Conservation (phyloP, 1,140 invertebrate species). For the Lasaia peninsularis region DNA sequence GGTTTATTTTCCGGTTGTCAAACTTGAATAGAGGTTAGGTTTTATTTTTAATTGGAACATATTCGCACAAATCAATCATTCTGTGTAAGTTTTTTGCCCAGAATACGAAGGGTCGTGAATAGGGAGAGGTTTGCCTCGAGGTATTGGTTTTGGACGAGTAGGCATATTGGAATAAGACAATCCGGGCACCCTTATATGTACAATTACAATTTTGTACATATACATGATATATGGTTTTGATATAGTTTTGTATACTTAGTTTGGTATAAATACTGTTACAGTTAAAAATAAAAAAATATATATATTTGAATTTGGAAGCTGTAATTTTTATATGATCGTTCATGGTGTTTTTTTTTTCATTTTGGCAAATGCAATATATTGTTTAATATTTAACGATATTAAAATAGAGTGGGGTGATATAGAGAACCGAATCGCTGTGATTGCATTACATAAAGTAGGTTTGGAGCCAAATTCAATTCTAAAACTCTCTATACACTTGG, state of each 20-base stretch:
- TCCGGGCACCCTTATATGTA: constrained; percentile 48
- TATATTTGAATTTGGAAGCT: no score
- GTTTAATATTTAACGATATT: no score
- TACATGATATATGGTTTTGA: neutral
- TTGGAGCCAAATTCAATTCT: no score
- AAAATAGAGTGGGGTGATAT: no score
- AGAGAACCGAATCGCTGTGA: no score
- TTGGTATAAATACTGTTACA: neutral
- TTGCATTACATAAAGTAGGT: no score
- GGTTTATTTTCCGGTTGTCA: constrained; percentile 38
- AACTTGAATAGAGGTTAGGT: constrained; percentile 30
- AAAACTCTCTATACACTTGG: no score
- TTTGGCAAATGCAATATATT: no score
- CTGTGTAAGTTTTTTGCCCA: constrained; percentile 34
- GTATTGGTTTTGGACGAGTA: constrained; percentile 50
- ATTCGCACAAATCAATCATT: constrained; percentile 55
- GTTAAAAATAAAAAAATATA: no score
- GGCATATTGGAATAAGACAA: constrained; percentile 60
- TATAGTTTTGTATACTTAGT: neutral
- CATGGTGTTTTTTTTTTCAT: no score
- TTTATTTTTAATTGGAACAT: constrained; percentile 66
- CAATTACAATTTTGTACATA: constrained; percentile 36
- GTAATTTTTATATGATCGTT: no score
- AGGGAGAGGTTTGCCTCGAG: constrained; percentile 43
- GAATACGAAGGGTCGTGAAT: constrained; percentile 27